Conservation (phyloP, 2,113 vertebrate species). For the Tragelaphus buxtoni region DNA sequence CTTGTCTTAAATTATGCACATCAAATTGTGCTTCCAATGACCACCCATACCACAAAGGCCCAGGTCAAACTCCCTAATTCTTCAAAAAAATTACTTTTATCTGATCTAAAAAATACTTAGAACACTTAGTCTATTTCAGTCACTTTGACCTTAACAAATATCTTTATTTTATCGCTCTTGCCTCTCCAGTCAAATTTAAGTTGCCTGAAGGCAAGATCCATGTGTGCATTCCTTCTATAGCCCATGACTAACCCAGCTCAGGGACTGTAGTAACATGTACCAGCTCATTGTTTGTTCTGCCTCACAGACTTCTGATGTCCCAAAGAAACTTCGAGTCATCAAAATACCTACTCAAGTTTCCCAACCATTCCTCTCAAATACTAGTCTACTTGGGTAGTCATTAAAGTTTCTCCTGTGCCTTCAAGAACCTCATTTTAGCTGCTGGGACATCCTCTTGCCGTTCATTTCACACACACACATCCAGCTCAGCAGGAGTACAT, state of each 20-base stretch:
- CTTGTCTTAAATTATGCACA: not conserved
- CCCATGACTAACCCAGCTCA: not conserved
- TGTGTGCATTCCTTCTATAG: not conserved
- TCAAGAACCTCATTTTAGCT: not conserved
- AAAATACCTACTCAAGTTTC: not conserved
- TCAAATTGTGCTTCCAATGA: not conserved
- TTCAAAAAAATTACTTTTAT: not conserved
- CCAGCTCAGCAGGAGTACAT: not conserved
- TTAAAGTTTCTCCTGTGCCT: not conserved
- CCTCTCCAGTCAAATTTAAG: not conserved
- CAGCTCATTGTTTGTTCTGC: not conserved
- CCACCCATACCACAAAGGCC: not conserved
- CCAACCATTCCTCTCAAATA: not conserved
- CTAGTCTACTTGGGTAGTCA: not conserved
- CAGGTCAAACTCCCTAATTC: not conserved
- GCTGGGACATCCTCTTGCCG: not conserved
- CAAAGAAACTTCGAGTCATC: not conserved
- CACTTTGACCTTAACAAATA: not conserved
- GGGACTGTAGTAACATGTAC: not conserved
- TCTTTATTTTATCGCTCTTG: not conserved
- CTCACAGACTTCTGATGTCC: not conserved
- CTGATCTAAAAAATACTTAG: not conserved
- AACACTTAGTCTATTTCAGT: not conserved
- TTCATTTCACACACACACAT: not conserved
- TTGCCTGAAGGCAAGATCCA: not conserved